Conservation (phyloP, 2,797 vertebrate genomes). For the Syngnathus acus region DNA sequence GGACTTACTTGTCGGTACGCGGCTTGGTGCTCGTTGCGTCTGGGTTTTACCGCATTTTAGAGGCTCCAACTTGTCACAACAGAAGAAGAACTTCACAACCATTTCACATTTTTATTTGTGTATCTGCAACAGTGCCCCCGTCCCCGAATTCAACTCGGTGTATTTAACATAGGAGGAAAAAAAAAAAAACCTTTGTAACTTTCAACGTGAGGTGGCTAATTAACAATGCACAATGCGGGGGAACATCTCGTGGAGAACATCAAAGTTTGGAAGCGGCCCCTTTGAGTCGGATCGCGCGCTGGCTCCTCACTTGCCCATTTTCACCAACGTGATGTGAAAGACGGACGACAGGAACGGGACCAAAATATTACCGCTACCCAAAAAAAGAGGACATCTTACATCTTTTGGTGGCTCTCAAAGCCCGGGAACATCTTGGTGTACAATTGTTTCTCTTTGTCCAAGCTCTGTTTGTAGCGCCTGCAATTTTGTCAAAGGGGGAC, state of each 20-base stretch:
- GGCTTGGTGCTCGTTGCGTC: neutral
- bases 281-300: too few relatives aligned
- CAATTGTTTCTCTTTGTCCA: conserved; percentile 62
- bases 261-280: too few relatives aligned
- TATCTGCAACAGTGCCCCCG: neutral
- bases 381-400: neutral
- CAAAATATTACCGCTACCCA: neutral
- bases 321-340: neutral
- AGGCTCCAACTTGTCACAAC: neutral
- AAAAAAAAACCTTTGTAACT: neutral
- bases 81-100: neutral
- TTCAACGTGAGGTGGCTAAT: neutral
- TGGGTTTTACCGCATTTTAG: neutral
- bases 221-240: neutral
- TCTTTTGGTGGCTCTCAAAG: conserved; percentile 25
- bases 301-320: neutral
- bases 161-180: neutral
- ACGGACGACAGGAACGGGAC: neutral
- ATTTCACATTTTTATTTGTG: neutral
- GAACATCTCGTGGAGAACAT: neutral
- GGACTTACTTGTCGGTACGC: neutral
- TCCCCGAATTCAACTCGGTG: too few relatives aligned
- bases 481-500: too few relatives aligned
- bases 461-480: conserved; percentile 51
- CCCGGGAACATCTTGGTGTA: conserved; percentile 61